phyloP scores from a whole-genome alignment of 2,113 vertebrate species.

The Saguinus imperator region DNA sequence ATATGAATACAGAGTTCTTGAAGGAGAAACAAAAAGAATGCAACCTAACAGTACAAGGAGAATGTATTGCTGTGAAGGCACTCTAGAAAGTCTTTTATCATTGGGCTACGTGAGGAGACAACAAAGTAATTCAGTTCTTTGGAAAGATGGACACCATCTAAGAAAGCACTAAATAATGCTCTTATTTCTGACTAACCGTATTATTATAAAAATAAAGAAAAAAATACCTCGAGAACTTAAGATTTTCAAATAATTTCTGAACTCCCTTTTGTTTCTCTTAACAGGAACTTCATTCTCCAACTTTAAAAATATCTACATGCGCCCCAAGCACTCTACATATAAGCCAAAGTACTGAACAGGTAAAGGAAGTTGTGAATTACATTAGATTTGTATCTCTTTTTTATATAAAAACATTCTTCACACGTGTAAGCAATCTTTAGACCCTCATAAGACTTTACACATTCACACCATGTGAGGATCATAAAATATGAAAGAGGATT shows the following conservation, averaged over 20 bases:
- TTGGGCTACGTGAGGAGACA: conserved; percentile 1
- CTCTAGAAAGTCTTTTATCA: conserved; percentile 23
- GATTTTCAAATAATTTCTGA: conserved; percentile 31
- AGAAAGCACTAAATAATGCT: not conserved
- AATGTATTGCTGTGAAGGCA: not conserved
- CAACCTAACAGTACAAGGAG: not conserved
- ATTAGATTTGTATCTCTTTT: not conserved
- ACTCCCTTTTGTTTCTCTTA: conserved; percentile 15
- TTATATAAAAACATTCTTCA: conserved; percentile 18
- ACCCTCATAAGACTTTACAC: not conserved
- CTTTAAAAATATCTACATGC: conserved; percentile 72
- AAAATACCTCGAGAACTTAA: not conserved
- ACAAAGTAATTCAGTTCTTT: conserved; percentile 14
- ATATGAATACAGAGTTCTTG: conserved; percentile 11
- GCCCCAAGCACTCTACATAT: conserved; percentile 60
- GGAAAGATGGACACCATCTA: not conserved
- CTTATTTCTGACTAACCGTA: not conserved
- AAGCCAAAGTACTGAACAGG: conserved; percentile 76
- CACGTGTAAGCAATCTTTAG: not conserved
- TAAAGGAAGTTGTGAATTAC: conserved; percentile 48
- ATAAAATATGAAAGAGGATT: not conserved
- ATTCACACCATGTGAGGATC: not conserved
- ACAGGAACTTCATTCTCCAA: conserved; percentile 78
- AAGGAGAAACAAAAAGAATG: not conserved
- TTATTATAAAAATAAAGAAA: conserved; percentile 55